Evolutionary conservation across 2,888 invertebrate species (phyloP), one percentile per base, ranked within the genome.

Genomic region (Candidula unifasciata): DNA sequence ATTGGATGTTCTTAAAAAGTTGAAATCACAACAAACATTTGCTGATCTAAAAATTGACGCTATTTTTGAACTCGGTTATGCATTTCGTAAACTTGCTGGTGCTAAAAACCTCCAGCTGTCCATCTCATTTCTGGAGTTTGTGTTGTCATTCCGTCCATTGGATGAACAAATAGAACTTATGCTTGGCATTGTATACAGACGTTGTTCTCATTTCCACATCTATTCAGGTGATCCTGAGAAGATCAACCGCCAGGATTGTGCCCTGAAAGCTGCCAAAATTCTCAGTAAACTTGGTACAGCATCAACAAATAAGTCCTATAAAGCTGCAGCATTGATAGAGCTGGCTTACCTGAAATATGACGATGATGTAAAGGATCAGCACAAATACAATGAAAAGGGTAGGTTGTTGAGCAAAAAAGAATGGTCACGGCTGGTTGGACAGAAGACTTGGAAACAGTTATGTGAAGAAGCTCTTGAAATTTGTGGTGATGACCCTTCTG

Each of bases 151-250:
- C 30, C 52, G 30, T 24, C 33, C 57, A 33, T 6, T 3, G 0
- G 35, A 76, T 33, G 76, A 76, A 54, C 57, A 33, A 2, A 24
- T 76, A 13, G 18, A 54, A n/a, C 57, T 57, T 33, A 76, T 76
- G 76, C 60, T 30, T 35, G 76, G 57, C 33, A 76, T 76, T 33
- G 76, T 76, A 30, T 76, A 76, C 33, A 57, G 76, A 57, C 30
- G 76, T 0, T 76, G 76, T 21, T 57, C 76, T 10, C 57, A 57
- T 57, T 76, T 76, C 21, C 16, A 30, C 8, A 33, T 76, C 10
- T 76, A 76, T 21, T n/a, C 57, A 18, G 57, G 33, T 13, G 54
- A 60, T 57, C 76, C 76, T 18, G 44, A 57, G 24, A 76, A 60
- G 30, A 76, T 76, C 30, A 24, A 76, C 33, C 57, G n/a, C 6